Conservation (phyloP, 2,888 invertebrate genomes). For the Spialia ferax region DNA sequence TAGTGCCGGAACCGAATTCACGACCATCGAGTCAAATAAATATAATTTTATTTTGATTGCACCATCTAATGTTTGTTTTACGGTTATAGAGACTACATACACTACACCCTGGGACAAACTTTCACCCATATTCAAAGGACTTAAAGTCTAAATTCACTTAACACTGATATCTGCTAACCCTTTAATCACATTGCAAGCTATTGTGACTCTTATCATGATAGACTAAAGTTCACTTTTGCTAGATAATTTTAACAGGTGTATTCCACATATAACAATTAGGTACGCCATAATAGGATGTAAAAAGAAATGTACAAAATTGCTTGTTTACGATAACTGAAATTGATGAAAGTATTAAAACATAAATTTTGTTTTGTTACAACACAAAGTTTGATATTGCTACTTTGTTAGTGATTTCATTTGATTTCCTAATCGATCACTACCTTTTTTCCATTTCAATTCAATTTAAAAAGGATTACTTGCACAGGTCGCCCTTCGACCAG, state of each 20-base stretch:
- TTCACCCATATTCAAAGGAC: neutral
- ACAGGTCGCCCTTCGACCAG: too few species aligned
- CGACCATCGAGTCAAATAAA: conserved; percentile 73
- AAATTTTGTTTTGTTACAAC: neutral
- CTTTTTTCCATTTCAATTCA: too few species aligned
- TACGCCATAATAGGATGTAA: conserved; percentile 26
- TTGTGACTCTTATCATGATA: neutral
- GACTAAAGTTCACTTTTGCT: neutral
- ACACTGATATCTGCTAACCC: conserved; percentile 10
- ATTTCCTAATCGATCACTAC: too few species aligned
- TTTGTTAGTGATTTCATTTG: neutral
- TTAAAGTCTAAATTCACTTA: conserved; percentile 14
- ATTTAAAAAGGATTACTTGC: too few species aligned
- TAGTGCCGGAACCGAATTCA: conserved; percentile 72
- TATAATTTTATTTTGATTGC: conserved; percentile 59
- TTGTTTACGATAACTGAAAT: conserved; percentile 19
- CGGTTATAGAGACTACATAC: conserved; percentile 49
- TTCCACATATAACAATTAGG: conserved; percentile 24
- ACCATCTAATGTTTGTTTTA: conserved; percentile 54
- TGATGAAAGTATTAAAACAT: conserved; percentile 11
- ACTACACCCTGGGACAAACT: neutral
- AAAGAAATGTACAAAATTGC: conserved; percentile 24
- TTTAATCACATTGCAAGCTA: neutral
- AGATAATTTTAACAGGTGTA: conserved; percentile 11
- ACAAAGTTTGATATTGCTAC: neutral